Percentiles rank a stretch among this genome's conserved stretches.
phyloP scores from a whole-genome alignment of 2,113 vertebrate species.

The Centrocercus urophasianus region DNA sequence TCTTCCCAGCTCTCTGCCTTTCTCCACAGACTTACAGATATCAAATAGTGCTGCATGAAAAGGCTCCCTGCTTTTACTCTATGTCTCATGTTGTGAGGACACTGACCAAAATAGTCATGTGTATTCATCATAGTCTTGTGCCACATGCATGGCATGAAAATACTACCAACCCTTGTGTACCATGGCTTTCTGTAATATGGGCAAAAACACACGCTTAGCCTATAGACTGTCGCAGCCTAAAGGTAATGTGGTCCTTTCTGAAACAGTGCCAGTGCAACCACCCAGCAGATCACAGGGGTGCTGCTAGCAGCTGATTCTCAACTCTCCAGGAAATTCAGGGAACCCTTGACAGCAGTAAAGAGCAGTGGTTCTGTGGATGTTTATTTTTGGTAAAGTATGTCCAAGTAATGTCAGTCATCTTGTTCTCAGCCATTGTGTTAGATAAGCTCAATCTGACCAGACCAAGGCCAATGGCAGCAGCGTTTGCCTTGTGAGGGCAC shows the following conservation, averaged over 20 bases:
- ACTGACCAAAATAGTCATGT: not conserved
- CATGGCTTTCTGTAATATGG: not conserved
- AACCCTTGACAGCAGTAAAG: not conserved
- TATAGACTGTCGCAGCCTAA: not conserved
- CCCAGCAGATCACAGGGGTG: not conserved
- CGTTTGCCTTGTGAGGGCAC: not conserved
- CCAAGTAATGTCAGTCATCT: not conserved
- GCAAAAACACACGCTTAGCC: not conserved
- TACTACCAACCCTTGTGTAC: not conserved
- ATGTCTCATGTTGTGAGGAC: not conserved
- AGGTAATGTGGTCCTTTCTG: not conserved
- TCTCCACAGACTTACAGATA: not conserved
- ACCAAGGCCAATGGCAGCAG: not conserved
- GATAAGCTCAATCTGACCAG: not conserved
- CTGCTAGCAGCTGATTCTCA: not conserved
- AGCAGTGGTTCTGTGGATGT: rapidly evolving
- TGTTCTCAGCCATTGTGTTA: not conserved
- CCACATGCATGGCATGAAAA: not conserved
- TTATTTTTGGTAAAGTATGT: not conserved
- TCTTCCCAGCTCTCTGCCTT: not conserved
- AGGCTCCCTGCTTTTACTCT: not conserved
- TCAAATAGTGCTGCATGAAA: not conserved
- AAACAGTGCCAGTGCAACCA: not conserved
- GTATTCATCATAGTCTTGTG: not conserved
- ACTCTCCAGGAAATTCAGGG: not conserved